Conservation (phyloP, 2,113 vertebrate species). For the Eclectus roratus region DNA sequence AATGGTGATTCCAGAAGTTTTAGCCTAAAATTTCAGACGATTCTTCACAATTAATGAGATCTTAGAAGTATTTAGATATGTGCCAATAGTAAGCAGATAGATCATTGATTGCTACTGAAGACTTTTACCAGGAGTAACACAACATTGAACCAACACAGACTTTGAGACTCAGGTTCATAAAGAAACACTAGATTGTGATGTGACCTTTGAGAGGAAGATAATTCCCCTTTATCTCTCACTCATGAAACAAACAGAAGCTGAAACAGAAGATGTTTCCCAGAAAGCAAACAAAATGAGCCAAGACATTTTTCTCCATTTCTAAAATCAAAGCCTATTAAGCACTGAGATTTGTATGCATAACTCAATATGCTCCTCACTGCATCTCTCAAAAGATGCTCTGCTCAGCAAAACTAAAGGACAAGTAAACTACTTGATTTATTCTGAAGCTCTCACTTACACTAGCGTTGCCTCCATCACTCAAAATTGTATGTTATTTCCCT, state of each 20-base stretch:
- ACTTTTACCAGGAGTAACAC: background rate
- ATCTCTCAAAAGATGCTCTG: background rate
- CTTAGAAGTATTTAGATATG: background rate
- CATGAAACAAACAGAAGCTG: background rate
- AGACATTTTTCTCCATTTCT: background rate
- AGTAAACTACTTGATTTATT: background rate
- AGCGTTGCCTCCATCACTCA: background rate
- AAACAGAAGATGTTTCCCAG: background rate
- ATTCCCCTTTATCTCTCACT: background rate
- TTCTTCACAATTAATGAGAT: background rate
- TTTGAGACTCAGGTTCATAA: background rate
- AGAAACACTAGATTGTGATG: background rate
- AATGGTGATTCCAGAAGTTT: background rate
- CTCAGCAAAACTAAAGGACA: background rate
- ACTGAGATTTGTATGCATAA: background rate
- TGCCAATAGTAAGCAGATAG: background rate
- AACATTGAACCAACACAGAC: background rate
- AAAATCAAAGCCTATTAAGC: background rate
- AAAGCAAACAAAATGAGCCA: background rate
- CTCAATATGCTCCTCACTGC: background rate
- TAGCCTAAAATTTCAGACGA: background rate
- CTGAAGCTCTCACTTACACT: background rate
- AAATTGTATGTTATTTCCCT: background rate
- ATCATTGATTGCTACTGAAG: background rate
- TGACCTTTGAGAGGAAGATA: background rate